Evolutionary conservation across 1,140 invertebrate species (phyloP).

Genomic region (Bradynema listronoti): DNA sequence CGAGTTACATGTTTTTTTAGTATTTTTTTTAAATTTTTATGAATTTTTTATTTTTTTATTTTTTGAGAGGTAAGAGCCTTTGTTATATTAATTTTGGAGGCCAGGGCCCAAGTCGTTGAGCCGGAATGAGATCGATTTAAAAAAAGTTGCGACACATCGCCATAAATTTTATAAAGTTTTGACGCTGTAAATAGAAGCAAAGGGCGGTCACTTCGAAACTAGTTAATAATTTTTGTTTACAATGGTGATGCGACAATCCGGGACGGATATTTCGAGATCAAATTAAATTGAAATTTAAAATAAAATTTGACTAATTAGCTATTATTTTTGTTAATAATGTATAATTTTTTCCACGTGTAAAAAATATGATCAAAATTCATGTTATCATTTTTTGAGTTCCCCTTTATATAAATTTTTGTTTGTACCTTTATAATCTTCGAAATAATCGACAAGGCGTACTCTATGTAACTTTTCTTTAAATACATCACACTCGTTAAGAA

Average conservation of each 20-base stretch:
- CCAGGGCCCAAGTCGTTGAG: too few species aligned
- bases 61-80: too few species aligned
- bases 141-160: too few species aligned
- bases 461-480: conserved; percentile 4
- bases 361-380: not conserved
- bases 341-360: not conserved
- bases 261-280: too few species aligned
- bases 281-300: not conserved
- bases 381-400: not conserved
- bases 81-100: too few species aligned
- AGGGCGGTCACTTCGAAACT: not conserved
- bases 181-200: too few species aligned
- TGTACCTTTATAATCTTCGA: conserved; percentile 4
- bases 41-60: not conserved
- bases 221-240: not conserved
- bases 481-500: conserved; percentile 5
- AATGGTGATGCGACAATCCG: not conserved
- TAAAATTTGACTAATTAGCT: not conserved
- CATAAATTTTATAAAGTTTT: too few species aligned
- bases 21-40: conserved; percentile 3
- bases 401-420: not conserved
- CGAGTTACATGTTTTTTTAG: too few species aligned
- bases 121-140: too few species aligned
- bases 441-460: not conserved
- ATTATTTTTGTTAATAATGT: not conserved